Evolutionary conservation across 2,113 vertebrate genomes (phyloP).

Genomic region (Emydura subglobosa): DNA sequence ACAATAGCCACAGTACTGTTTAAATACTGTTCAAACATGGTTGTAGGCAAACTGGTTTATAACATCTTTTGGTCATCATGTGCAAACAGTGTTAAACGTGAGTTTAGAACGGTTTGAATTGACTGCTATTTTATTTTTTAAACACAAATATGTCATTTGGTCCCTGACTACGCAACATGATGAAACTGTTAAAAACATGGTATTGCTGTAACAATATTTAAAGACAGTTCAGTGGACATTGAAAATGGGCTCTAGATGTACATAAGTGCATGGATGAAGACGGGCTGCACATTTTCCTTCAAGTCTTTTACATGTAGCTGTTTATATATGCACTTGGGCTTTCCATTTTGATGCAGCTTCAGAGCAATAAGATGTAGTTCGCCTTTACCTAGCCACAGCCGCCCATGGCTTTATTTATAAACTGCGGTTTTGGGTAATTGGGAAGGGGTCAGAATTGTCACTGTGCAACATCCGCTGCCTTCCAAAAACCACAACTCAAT

Average conservation of each 20-base stretch:
- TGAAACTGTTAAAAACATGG: rapidly evolving
- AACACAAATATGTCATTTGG: neutral
- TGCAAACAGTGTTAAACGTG: neutral
- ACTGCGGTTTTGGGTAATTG: conserved; percentile 67
- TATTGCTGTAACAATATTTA: neutral
- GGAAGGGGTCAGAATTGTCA: conserved; percentile 64
- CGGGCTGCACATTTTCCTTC: conserved; percentile 53
- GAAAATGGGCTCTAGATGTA: neutral
- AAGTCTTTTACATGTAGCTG: conserved; percentile 32
- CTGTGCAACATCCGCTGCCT: conserved; percentile 76
- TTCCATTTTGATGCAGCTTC: conserved; percentile 77
- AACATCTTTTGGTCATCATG: neutral
- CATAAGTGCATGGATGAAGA: conserved; percentile 25
- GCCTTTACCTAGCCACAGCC: conserved; percentile 64
- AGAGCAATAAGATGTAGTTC: conserved; percentile 83
- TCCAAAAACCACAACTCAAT: conserved; percentile 78
- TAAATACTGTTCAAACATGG: neutral
- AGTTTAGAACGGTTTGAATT: neutral
- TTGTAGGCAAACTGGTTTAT: conserved; percentile 1
- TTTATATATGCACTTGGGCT: conserved; percentile 56
- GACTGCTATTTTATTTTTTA: neutral
- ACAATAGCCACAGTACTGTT: conserved; percentile 24
- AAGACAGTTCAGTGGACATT: conserved; percentile 43
- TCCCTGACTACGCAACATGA: neutral
- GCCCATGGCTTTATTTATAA: conserved; percentile 84